A percentile compares a stretch with the other conserved stretches of the same genome.
phyloP scores from a whole-genome alignment of 2,113 vertebrate genomes.

The Bubo bubo region DNA sequence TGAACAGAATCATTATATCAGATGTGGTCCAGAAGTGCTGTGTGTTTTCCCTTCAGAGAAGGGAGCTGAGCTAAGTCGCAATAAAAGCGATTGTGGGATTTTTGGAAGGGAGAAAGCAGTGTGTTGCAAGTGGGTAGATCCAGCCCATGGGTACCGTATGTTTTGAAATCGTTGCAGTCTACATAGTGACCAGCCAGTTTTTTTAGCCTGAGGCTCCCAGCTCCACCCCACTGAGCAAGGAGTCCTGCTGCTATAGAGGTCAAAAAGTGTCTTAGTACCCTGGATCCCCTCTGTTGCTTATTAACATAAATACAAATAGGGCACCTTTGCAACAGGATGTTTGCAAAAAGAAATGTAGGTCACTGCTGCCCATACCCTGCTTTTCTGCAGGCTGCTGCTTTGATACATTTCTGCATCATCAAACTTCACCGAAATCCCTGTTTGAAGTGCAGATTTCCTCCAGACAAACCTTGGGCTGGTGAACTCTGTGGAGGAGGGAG shows the following conservation, averaged over 20 bases:
- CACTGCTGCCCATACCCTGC: not conserved
- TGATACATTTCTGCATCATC: not conserved
- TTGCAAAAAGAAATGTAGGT: not conserved
- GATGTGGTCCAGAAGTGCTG: not conserved
- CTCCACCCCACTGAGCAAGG: not conserved
- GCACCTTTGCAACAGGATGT: not conserved
- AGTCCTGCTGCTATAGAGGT: not conserved
- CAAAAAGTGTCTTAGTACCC: not conserved
- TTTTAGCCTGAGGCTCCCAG: not conserved
- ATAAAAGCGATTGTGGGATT: constrained; percentile 1
- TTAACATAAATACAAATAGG: not conserved
- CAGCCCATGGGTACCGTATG: not conserved
- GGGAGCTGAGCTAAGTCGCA: not conserved
- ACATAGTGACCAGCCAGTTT: not conserved
- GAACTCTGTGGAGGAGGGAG: not conserved
- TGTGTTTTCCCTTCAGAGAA: not conserved
- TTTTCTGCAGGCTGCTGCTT: not conserved
- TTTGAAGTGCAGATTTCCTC: not conserved
- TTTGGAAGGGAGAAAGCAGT: constrained; percentile 22
- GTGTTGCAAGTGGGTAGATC: constrained; percentile 22
- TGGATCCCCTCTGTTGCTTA: not conserved
- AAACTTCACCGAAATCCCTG: not conserved
- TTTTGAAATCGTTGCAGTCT: constrained; percentile 38
- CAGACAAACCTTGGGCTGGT: not conserved
- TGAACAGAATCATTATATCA: not conserved